A percentile compares a stretch with the other conserved stretches of the same genome.
phyloP scores from a whole-genome alignment of 1,140 invertebrate genomes.

The Drosophila bocqueti region DNA sequence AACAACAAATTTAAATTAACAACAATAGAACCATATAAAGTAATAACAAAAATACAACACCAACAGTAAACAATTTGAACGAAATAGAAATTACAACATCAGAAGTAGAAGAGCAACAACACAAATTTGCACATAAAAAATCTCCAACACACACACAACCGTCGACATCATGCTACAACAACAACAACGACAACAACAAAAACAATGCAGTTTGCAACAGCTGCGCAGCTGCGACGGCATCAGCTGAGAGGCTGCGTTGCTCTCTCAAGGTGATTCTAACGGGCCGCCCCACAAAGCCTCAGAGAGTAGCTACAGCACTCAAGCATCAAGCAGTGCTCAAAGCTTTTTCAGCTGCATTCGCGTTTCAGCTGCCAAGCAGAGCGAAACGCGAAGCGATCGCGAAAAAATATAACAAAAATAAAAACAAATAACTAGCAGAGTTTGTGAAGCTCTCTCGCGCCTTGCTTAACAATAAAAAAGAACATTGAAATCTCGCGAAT shows the following conservation, averaged over 20 bases:
- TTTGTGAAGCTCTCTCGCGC: constrained; percentile 20
- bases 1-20: neutral
- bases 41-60: neutral
- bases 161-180: constrained; percentile 2
- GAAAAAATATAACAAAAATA: constrained; percentile 1
- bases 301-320: neutral
- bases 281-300: neutral
- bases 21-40: neutral
- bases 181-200: constrained; percentile 18
- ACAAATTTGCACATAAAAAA: constrained; percentile 1
- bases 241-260: constrained; percentile 30
- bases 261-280: constrained; percentile 43
- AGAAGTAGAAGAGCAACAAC: constrained; percentile 1
- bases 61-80: neutral
- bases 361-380: constrained; percentile 64
- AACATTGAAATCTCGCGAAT: constrained; percentile 25
- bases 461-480: constrained; percentile 5
- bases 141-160: neutral
- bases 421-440: constrained; percentile 1
- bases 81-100: neutral
- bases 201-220: constrained; percentile 59
- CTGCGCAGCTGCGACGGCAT: constrained; percentile 67
- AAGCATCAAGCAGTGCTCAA: constrained; percentile 8
- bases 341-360: constrained; percentile 59
- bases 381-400: constrained; percentile 31